Conservation (phyloP, 2,888 invertebrate species). For the Aporophyla lueneburgensis region DNA sequence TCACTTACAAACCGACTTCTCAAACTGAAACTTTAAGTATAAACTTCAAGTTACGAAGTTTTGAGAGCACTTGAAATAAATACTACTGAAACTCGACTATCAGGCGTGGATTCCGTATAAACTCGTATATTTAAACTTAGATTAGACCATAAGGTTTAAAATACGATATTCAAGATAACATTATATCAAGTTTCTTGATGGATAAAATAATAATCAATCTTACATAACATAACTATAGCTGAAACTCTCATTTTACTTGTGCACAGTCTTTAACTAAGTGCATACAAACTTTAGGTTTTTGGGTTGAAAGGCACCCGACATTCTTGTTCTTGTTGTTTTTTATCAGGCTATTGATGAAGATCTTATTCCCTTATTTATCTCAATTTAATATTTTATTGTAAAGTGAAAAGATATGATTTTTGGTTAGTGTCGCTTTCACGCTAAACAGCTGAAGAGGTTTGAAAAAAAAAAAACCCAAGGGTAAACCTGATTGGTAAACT, state of each 20-base stretch:
- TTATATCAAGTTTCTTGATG: not conserved
- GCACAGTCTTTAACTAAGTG: not conserved
- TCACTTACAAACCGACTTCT: slow-evolving; percentile 48
- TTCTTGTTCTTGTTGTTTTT: no score
- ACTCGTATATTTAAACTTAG: slow-evolving; percentile 41
- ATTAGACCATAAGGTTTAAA: slow-evolving; percentile 50
- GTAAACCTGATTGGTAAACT: no score
- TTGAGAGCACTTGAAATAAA: slow-evolving; percentile 60
- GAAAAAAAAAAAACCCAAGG: no score
- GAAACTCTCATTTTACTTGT: not conserved
- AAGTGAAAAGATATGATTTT: no score
- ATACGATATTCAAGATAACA: not conserved
- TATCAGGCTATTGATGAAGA: not conserved
- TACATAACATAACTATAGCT: no score
- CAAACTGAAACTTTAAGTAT: slow-evolving; percentile 45
- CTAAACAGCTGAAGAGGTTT: no score
- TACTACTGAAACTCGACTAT: slow-evolving; percentile 54
- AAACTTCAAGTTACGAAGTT: slow-evolving; percentile 56
- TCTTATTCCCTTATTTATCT: not conserved
- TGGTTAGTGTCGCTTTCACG: no score
- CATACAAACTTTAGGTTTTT: not conserved
- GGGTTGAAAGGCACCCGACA: not conserved
- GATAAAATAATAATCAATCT: not conserved
- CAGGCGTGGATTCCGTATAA: slow-evolving; percentile 25
- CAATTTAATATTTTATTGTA: no score